These are phyloP conservation scores for Coluber constrictor DNA, from an alignment of 2,797 vertebrate species.

Conservation along the genomic window DNA sequence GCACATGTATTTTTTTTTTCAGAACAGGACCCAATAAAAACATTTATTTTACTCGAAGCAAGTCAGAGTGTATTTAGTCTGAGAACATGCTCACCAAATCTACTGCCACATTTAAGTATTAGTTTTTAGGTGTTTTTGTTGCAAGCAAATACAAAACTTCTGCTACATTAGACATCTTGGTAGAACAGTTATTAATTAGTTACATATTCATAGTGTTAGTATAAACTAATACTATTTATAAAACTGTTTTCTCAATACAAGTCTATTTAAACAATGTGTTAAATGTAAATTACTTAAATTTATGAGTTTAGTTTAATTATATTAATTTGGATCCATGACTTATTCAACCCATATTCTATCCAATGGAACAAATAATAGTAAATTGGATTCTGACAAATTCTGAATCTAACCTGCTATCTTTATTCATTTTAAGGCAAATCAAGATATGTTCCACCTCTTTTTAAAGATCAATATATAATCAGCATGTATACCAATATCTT, in stretches of 20 bases:
- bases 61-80: background rate
- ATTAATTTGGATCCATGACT: background rate
- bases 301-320: background rate
- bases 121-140: background rate
- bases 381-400: background rate
- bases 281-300: background rate
- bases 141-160: background rate
- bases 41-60: background rate
- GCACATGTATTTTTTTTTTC: background rate
- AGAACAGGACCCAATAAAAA: background rate
- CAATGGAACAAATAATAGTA: background rate
- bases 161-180: background rate
- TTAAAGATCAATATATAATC: background rate
- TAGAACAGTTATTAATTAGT: background rate
- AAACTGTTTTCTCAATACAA: background rate
- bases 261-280: background rate
- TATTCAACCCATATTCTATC: background rate
- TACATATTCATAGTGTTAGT: background rate
- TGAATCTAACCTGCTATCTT: background rate
- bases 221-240: background rate
- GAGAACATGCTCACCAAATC: background rate
- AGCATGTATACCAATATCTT: background rate
- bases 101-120: background rate
- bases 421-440: background rate
- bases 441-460: background rate